These are phyloP conservation scores for Drosophila mulleri DNA, from an alignment of 2,888 invertebrate species.

Conservation along the genomic window DNA sequence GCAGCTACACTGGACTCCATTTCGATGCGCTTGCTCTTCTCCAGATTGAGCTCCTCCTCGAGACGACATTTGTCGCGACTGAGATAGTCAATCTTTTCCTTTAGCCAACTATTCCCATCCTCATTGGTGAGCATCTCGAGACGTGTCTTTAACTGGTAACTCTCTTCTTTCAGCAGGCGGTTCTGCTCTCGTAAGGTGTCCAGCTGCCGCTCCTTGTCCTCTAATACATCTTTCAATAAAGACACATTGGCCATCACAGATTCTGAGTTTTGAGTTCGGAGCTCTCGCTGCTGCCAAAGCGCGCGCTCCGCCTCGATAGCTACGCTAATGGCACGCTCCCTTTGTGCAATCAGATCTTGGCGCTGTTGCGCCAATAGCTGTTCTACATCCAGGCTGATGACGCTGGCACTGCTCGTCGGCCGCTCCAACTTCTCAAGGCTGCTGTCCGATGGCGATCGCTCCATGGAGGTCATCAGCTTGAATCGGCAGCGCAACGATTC, in stretches of 20 bases:
- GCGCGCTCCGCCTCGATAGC: conserved; percentile 86
- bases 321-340: conserved; percentile 86
- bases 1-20: conserved; percentile 86
- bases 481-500: conserved; percentile 91
- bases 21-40: conserved; percentile 83
- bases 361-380: conserved; percentile 89
- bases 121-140: conserved; percentile 89
- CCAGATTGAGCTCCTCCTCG: conserved; percentile 85
- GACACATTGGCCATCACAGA: conserved; percentile 87
- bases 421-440: conserved; percentile 92
- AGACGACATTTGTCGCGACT: conserved; percentile 86
- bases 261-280: conserved; percentile 77
- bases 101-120: conserved; percentile 86
- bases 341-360: conserved; percentile 87
- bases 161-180: conserved; percentile 87
- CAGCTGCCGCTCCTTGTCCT: conserved; percentile 90
- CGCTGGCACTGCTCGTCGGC: conserved; percentile 85
- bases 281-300: conserved; percentile 82
- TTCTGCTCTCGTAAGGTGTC: conserved; percentile 89
- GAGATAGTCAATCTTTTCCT: conserved; percentile 86
- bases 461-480: conserved; percentile 91
- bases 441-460: conserved; percentile 91
- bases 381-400: conserved; percentile 84
- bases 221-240: conserved; percentile 88
- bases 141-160: conserved; percentile 88